phyloP scores from a whole-genome alignment of 2,797 vertebrate genomes.

The Microctenopoma steveboyesi region DNA sequence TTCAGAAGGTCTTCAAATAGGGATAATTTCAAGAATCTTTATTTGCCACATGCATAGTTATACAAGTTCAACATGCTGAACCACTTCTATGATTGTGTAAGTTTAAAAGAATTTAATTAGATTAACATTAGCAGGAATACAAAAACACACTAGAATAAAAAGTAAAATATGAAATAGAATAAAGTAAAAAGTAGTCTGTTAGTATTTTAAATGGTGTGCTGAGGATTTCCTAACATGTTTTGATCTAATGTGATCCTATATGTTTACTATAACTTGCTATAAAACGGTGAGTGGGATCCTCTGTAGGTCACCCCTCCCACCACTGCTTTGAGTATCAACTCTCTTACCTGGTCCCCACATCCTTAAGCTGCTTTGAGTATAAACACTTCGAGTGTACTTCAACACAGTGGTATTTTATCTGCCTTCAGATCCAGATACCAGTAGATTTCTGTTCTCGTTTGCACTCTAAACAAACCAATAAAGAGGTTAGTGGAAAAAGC shows the following conservation, averaged over 20 bases:
- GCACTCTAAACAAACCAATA: constrained; percentile 59
- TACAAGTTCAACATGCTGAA: too few relatives aligned
- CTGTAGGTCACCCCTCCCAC: constrained; percentile 28
- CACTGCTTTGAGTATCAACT: constrained; percentile 75
- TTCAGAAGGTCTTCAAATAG: too few relatives aligned
- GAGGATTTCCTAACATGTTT: neutral
- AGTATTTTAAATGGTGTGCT: too few relatives aligned
- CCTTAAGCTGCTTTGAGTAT: constrained; percentile 61
- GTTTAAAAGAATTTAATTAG: too few relatives aligned
- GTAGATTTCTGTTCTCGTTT: constrained; percentile 33
- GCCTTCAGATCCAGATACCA: constrained; percentile 37
- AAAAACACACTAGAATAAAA: too few relatives aligned
- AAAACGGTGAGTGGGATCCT: constrained; percentile 9
- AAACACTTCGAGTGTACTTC: constrained; percentile 58
- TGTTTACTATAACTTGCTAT: neutral
- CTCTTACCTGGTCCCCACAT: constrained; percentile 38
- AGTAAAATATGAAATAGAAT: too few relatives aligned
- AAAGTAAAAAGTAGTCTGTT: too few relatives aligned
- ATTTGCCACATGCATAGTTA: too few relatives aligned
- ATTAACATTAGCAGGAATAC: too few relatives aligned
- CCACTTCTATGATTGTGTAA: too few relatives aligned
- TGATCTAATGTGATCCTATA: neutral
- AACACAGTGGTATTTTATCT: constrained; percentile 47
- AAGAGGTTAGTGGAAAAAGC: constrained; percentile 61
- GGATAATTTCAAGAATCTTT: too few relatives aligned